phyloP scores from a whole-genome alignment of 2,888 invertebrate species.

The Seira musarum region DNA sequence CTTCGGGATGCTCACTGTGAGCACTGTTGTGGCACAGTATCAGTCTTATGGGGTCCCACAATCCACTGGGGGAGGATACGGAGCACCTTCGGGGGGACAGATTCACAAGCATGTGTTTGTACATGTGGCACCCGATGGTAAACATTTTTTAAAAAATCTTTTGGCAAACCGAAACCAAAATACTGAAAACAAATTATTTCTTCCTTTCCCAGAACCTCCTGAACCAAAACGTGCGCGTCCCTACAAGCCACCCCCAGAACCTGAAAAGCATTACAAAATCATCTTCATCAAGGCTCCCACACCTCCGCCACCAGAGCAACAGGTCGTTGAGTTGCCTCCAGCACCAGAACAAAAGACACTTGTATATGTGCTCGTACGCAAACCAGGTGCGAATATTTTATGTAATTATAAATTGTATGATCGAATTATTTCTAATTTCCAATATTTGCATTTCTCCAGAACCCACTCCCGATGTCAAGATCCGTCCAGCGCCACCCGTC shows the following conservation, averaged over 20 bases:
- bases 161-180: constrained; percentile 3
- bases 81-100: constrained; percentile 31
- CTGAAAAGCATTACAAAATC: constrained; percentile 66
- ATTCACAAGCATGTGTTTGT: constrained; percentile 59
- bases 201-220: constrained; percentile 39
- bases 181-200: neutral
- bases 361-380: constrained; percentile 90
- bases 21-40: constrained; percentile 23
- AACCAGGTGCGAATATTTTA: constrained; percentile 75
- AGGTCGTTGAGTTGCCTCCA: constrained; percentile 74
- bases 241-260: constrained; percentile 60
- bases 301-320: constrained; percentile 49
- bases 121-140: constrained; percentile 54
- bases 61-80: constrained; percentile 34
- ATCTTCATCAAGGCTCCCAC: constrained; percentile 61
- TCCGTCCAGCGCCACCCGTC: constrained; percentile 84
- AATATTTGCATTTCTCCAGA: constrained; percentile 72
- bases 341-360: constrained; percentile 85
- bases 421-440: neutral
- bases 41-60: constrained; percentile 40
- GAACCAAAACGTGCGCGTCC: constrained; percentile 47
- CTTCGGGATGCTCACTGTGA: constrained; percentile 34
- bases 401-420: too few relatives aligned
- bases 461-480: constrained; percentile 84
- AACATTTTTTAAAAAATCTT: neutral